A percentile compares a stretch with the other conserved stretches of the same genome.
These are phyloP conservation scores for Lamellibrachia luymesi DNA, from an alignment of 1,140 invertebrate genomes.

Conservation along the genomic window DNA sequence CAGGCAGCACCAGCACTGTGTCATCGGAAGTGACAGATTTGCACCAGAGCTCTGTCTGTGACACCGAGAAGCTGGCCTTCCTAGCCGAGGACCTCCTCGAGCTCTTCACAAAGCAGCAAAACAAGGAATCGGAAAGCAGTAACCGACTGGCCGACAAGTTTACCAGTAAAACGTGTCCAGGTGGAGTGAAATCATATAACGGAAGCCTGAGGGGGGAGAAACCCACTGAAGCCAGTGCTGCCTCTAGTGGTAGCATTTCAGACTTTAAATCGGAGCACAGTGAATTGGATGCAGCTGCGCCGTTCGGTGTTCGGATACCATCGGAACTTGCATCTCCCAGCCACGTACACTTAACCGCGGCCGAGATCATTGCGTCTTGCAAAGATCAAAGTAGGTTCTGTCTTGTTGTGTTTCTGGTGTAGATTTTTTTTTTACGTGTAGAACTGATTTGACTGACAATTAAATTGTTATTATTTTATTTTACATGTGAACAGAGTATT, in stretches of 20 bases:
- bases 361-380: conserved; percentile 17
- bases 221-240: neutral
- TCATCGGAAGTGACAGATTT: neutral
- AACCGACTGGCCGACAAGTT: neutral
- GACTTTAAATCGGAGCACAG: neutral
- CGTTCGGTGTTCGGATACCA: neutral
- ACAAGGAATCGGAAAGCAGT: neutral
- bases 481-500: no score
- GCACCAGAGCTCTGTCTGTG: neutral
- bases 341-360: conserved; percentile 16
- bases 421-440: no score
- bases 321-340: neutral
- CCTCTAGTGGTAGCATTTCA: neutral
- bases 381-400: conserved; percentile 24
- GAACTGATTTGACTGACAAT: no score
- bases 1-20: neutral
- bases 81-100: conserved; percentile 44
- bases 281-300: neutral
- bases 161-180: neutral
- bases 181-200: neutral
- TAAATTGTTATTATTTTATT: no score
- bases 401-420: neutral
- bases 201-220: neutral
- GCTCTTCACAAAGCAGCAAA: conserved; percentile 34
- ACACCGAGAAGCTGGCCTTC: conserved; percentile 31